These are phyloP conservation scores for Bufo bufo DNA, from an alignment of 2,113 vertebrate genomes.

Conservation along the genomic window DNA sequence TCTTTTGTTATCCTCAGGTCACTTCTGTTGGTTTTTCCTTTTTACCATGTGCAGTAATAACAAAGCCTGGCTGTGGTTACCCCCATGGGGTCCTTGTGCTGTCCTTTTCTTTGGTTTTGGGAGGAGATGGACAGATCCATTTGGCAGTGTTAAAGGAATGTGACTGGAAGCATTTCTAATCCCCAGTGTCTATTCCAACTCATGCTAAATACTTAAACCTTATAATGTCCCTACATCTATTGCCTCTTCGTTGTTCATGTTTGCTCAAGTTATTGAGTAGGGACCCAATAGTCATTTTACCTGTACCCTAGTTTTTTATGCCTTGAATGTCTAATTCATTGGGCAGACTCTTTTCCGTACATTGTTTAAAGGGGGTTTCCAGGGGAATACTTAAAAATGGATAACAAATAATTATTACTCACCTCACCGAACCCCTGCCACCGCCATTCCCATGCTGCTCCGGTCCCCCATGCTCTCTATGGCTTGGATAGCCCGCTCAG, in stretches of 20 bases:
- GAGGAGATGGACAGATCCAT: conserved; percentile 58
- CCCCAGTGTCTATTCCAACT: conserved; percentile 50
- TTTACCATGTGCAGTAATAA: conserved; percentile 57
- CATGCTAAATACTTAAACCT: conserved; percentile 52
- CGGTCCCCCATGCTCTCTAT: too few species aligned
- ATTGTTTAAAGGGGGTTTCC: not conserved
- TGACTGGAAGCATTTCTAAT: conserved; percentile 58
- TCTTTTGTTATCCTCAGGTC: conserved; percentile 55
- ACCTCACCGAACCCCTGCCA: too few species aligned
- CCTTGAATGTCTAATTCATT: not conserved
- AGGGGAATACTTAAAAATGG: too few species aligned
- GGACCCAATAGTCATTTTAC: not conserved
- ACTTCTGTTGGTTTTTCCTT: conserved; percentile 59
- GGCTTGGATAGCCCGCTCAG: too few species aligned
- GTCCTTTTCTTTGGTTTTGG: conserved; percentile 58
- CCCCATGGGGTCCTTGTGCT: conserved; percentile 58
- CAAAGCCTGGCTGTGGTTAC: conserved; percentile 57
- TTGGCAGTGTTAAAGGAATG: conserved; percentile 58
- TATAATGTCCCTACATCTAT: conserved; percentile 25
- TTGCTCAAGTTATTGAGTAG: conserved; percentile 6
- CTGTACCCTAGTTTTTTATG: not conserved
- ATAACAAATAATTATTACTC: too few species aligned
- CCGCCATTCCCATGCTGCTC: too few species aligned
- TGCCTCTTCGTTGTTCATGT: not conserved
- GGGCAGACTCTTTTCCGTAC: not conserved